These are phyloP conservation scores for Henricia sp. DNA, from an alignment of 53 echinoderm and acorn worm genomes.

Conservation along the genomic window DNA sequence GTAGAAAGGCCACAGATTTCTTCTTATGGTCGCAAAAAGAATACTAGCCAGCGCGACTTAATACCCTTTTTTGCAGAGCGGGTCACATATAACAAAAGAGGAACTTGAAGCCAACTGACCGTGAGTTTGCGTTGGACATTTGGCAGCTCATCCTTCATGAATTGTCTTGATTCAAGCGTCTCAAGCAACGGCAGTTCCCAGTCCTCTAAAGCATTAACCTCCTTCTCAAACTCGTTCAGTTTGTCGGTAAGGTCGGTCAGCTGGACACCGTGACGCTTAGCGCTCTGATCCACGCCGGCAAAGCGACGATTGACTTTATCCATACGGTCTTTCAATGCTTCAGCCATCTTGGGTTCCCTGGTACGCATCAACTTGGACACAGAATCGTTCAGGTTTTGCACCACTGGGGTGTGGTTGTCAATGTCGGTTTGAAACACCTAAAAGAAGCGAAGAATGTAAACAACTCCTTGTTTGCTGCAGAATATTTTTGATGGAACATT, in stretches of 20 bases:
- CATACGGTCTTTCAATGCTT: background rate
- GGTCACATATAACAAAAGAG: too few relatives aligned
- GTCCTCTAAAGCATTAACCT: conserved; percentile 76
- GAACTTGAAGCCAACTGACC: conserved; percentile 67
- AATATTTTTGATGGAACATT: too few relatives aligned
- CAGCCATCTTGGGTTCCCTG: too few relatives aligned
- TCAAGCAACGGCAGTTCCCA: conserved; percentile 80
- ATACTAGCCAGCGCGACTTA: too few relatives aligned
- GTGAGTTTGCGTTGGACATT: conserved; percentile 77
- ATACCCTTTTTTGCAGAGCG: too few relatives aligned
- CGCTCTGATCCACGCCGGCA: background rate
- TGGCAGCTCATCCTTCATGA: conserved; percentile 74
- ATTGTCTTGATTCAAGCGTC: conserved; percentile 76
- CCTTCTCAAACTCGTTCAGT: conserved; percentile 62
- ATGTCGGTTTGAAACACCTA: conserved; percentile 93
- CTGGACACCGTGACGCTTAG: conserved; percentile 15
- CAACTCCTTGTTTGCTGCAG: too few relatives aligned
- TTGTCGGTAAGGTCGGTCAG: conserved; percentile 50
- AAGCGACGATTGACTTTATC: too few relatives aligned
- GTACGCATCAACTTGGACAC: too few relatives aligned
- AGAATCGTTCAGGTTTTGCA: too few relatives aligned
- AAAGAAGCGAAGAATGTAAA: background rate
- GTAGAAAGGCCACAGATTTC: too few relatives aligned
- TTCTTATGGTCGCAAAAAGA: too few relatives aligned
- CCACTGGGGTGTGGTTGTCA: conserved; percentile 94